Conservation (phyloP, 2,888 invertebrate genomes). For the Eristalinus aeneus region DNA sequence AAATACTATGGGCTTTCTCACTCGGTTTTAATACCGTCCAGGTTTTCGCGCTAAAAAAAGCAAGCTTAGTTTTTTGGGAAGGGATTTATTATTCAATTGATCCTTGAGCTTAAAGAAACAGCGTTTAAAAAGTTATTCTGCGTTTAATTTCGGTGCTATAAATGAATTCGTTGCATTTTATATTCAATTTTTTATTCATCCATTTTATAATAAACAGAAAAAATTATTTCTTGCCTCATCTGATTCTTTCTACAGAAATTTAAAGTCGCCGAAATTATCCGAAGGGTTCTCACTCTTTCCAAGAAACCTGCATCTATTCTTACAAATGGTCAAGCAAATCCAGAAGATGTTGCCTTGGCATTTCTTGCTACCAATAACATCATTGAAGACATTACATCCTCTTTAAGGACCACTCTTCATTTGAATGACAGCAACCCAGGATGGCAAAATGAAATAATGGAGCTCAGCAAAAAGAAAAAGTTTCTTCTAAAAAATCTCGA, state of each 20-base stretch:
- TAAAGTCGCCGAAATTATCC: slow-evolving; percentile 75
- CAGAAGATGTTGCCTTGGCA: slow-evolving; percentile 77
- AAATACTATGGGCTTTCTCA: too few species aligned
- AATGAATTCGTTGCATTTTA: too few species aligned
- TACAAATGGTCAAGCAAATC: slow-evolving; percentile 76
- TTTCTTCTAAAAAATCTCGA: slow-evolving; percentile 17
- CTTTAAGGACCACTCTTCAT: slow-evolving; percentile 52
- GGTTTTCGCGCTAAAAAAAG: too few species aligned
- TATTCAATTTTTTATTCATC: too few species aligned
- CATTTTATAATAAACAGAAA: too few species aligned
- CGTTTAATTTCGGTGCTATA: too few species aligned
- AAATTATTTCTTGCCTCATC: neutral
- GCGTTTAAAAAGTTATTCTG: too few species aligned
- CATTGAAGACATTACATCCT: slow-evolving; percentile 71
- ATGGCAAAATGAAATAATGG: slow-evolving; percentile 76
- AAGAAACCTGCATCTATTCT: slow-evolving; percentile 74
- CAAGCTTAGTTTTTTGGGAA: too few species aligned
- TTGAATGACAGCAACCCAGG: slow-evolving; percentile 71
- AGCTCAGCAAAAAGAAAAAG: slow-evolving; percentile 75
- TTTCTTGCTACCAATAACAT: slow-evolving; percentile 76
- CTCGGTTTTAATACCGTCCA: too few species aligned
- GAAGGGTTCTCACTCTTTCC: slow-evolving; percentile 73
- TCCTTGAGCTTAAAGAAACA: too few species aligned
- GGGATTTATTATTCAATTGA: too few species aligned
- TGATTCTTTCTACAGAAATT: slow-evolving; percentile 71